A percentile compares a stretch with the other conserved stretches of the same genome.
Evolutionary conservation across 2,888 invertebrate species (phyloP).

Genomic region (Phoronis australis): DNA sequence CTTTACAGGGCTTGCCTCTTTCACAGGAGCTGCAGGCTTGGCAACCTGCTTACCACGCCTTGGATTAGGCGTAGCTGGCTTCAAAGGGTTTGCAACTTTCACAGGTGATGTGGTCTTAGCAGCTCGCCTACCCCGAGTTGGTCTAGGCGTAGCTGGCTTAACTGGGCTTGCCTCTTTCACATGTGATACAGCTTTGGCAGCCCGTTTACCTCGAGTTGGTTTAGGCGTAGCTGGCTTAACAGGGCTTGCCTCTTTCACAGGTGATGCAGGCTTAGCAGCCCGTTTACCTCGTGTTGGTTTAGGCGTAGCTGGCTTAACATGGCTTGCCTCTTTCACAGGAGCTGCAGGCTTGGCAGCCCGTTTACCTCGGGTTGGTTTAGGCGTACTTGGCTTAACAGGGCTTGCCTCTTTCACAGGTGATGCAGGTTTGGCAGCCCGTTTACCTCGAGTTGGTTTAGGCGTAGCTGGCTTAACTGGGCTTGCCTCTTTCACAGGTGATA

Average conservation of each 20-base stretch:
- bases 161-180: neutral
- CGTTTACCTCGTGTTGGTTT: neutral
- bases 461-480: slow-evolving; percentile 3
- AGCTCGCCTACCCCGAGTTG: neutral
- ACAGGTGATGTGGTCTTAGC: slow-evolving; percentile 1
- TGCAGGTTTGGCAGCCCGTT: no score
- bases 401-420: slow-evolving; percentile 9
- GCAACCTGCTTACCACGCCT: neutral
- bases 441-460: slow-evolving; percentile 1
- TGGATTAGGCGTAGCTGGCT: slow-evolving; percentile 2
- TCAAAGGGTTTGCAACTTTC: slow-evolving; percentile 1
- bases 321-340: no score
- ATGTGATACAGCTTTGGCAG: neutral
- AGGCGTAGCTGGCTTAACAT: neutral
- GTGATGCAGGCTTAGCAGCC: slow-evolving; percentile 2
- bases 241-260: slow-evolving; percentile 5
- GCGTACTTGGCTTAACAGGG: slow-evolving; percentile 2
- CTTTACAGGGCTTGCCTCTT: neutral
- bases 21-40: neutral
- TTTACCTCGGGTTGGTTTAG: neutral
- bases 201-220: slow-evolving; percentile 1
- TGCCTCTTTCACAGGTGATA: slow-evolving; percentile 3
- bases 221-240: slow-evolving; percentile 3
- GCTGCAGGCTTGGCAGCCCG: neutral
- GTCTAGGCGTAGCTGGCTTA: slow-evolving; percentile 4